Evolutionary conservation across 30 jellyfish, hydroid and myxozoan genomes (phyloP).

Genomic region (Aurelia aurita complex sp. Pacific): DNA sequence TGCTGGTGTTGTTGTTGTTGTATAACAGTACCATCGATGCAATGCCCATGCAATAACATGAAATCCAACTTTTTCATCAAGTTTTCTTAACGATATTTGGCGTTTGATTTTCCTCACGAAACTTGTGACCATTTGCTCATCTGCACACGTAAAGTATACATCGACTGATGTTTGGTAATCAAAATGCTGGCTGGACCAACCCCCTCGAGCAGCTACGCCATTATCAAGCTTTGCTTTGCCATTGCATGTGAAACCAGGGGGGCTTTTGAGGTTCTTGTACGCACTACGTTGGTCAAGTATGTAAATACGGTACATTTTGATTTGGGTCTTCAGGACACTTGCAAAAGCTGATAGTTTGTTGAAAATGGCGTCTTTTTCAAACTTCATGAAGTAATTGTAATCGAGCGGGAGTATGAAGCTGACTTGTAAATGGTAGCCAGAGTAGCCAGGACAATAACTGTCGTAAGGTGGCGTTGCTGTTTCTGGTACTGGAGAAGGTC

Average conservation of each 20-base stretch:
- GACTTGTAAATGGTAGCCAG: background rate
- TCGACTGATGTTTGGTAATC: conserved; percentile 6
- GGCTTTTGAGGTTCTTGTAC: conserved; percentile 1
- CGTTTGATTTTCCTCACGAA: background rate
- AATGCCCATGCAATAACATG: conserved; percentile 22
- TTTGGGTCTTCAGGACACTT: background rate
- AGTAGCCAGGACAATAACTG: background rate
- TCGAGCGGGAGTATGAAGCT: background rate
- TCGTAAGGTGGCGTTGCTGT: conserved; percentile 7
- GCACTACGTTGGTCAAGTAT: background rate
- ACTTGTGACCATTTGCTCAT: background rate
- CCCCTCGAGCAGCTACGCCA: conserved; percentile 16
- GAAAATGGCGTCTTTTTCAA: background rate
- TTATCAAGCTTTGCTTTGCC: background rate
- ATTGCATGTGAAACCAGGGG: conserved; percentile 8
- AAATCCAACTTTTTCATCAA: background rate
- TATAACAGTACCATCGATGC: conserved; percentile 4
- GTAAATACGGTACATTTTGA: background rate
- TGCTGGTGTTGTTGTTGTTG: background rate
- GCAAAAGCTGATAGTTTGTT: conserved; percentile 7
- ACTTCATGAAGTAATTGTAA: background rate
- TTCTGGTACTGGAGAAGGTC: conserved; percentile 5
- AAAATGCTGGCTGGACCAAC: background rate
- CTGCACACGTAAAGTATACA: background rate
- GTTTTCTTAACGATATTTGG: background rate